phyloP scores from a whole-genome alignment of 2,113 vertebrate genomes.

The Rhinopomastus cyanomelas region DNA sequence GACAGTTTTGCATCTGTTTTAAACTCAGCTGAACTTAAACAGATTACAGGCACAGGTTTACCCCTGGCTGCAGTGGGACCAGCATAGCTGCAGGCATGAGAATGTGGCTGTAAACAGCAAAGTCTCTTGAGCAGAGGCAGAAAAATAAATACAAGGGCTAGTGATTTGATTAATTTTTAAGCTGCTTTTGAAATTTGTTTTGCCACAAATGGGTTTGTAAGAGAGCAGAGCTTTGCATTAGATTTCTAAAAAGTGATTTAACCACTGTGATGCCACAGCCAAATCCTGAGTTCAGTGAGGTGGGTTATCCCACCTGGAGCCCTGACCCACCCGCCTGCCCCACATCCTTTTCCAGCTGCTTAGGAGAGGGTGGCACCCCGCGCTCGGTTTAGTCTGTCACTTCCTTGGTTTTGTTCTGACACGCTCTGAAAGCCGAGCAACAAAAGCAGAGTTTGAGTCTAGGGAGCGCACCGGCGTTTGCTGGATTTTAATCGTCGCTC shows the following conservation, averaged over 20 bases:
- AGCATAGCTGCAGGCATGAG: background rate
- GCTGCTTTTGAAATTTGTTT: background rate
- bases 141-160: background rate
- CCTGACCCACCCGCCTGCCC: background rate
- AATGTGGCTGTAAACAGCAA: background rate
- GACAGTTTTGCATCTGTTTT: background rate
- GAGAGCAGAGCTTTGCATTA: background rate
- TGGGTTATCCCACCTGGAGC: background rate
- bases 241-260: background rate
- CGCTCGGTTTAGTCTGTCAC: too few species aligned
- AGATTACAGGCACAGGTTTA: background rate
- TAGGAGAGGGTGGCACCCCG: background rate
- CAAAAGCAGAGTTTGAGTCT: background rate
- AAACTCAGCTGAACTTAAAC: background rate
- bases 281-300: background rate
- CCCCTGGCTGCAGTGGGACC: background rate
- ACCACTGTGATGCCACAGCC: background rate
- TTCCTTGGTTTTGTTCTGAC: background rate
- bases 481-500: slow-evolving; percentile 48
- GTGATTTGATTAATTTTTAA: background rate
- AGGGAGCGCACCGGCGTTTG: background rate
- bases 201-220: background rate
- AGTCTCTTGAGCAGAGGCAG: background rate
- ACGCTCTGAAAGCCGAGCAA: background rate
- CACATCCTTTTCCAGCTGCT: background rate